These are phyloP conservation scores for Planiliza haematocheilus DNA, from an alignment of 2,113 vertebrate genomes.

Conservation along the genomic window DNA sequence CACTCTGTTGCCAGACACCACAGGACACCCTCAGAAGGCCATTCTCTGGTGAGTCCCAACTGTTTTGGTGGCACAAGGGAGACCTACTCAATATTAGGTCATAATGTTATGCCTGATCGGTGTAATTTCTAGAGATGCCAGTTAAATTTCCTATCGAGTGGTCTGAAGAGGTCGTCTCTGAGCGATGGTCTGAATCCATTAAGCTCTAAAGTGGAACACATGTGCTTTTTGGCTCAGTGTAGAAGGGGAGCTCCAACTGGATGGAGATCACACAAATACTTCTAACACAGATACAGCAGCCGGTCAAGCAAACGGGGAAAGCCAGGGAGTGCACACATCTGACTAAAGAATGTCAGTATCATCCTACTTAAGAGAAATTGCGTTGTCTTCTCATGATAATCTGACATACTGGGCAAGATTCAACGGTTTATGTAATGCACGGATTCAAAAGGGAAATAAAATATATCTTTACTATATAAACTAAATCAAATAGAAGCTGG, in stretches of 20 bases:
- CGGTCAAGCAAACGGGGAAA: slow-evolving; percentile 4
- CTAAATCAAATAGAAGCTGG: no score
- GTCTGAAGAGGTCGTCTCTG: not conserved
- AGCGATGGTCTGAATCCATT: slow-evolving; percentile 13
- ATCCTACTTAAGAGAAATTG: not conserved
- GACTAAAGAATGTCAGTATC: not conserved
- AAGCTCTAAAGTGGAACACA: slow-evolving; percentile 56
- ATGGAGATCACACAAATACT: slow-evolving; percentile 65
- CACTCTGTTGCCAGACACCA: no score
- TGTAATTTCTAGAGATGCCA: not conserved
- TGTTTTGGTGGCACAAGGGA: no score
- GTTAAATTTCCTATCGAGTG: not conserved
- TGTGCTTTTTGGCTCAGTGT: slow-evolving; percentile 17
- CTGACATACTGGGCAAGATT: not conserved
- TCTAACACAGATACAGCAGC: slow-evolving; percentile 32
- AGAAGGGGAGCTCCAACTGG: slow-evolving; percentile 53
- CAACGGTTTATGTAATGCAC: not conserved
- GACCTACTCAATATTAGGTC: no score
- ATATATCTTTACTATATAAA: no score
- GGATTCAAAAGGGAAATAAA: not conserved
- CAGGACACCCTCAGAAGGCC: no score
- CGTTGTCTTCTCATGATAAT: not conserved
- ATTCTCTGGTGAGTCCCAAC: no score
- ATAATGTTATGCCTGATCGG: no score
- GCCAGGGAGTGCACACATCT: not conserved